Base-by-base conservation (phyloP, 2,888 invertebrate species). In the Minunthozetes semirufus region DNA sequence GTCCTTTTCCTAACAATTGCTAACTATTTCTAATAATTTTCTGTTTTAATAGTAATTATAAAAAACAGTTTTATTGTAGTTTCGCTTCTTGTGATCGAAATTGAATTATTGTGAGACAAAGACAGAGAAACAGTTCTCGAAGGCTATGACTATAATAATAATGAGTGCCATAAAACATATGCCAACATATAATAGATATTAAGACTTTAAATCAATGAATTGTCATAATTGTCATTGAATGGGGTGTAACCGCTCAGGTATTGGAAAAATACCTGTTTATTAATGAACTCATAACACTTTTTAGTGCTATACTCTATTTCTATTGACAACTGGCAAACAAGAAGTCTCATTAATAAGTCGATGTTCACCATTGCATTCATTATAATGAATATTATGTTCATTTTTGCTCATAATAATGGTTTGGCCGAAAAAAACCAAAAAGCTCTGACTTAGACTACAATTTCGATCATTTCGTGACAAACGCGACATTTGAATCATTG, bases 171-270 rank as follows among this genome's bases (percentile, higher is more conserved):
- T 53, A 53, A 53, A 53, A 53, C 53, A 59, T 27, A 27, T 59
- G 13, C 29, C 22, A 27, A 59, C 29, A 59, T 6, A 59, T 27
- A 27, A 66, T 15, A n/a, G 8, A 66, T 66, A 66, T 66, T 66
- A 66, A 66, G 66, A 66, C 38, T 66, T 29, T 66, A 66, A 66
- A 66, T 66, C 66, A 66, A n/a, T 66, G 38, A 66, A 66, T 66
- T 66, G 66, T 17, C 38, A 66, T 66, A 66, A 38, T 59, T 66
- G 38, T 66, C 66, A 38, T 33, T 33, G 66, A 66, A 66, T 66
- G 66, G 61, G 66, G 66, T 38, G 66, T 29, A 61, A 61, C 61
- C 13, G n/a, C 61, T 13, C 33, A 38, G 33, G n/a, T 66, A 66
- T 66, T 66, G 29, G 38, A 5, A 11, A 66, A 33, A 15, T 33